phyloP scores from a whole-genome alignment of 2,113 vertebrate species.

The Brienomyrus brachyistius region DNA sequence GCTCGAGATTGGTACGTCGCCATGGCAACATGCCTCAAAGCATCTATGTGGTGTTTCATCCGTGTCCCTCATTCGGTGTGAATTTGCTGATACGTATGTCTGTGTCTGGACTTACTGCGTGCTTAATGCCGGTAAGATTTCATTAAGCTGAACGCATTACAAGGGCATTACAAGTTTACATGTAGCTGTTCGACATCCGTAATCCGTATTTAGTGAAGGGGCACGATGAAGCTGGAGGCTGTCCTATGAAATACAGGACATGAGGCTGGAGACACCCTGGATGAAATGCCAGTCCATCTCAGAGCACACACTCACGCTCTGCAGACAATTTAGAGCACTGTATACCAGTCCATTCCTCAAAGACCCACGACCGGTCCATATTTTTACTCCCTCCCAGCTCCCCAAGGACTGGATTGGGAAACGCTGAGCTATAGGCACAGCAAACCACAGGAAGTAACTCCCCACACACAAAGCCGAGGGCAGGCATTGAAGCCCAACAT shows the following conservation, averaged over 20 bases:
- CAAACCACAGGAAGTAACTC: background rate
- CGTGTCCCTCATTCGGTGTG: background rate
- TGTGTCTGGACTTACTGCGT: background rate
- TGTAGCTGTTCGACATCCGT: background rate
- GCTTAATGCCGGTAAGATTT: background rate
- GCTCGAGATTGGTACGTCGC: constrained; percentile 69
- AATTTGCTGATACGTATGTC: background rate
- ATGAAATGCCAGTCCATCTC: background rate
- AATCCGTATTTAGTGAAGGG: background rate
- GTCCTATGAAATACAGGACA: background rate
- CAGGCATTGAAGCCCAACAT: background rate
- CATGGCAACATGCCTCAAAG: background rate
- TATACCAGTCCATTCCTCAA: background rate
- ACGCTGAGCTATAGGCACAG: background rate
- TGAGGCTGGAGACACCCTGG: background rate
- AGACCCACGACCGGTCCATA: background rate
- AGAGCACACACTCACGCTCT: background rate
- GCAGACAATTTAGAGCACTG: background rate
- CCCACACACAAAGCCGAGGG: background rate
- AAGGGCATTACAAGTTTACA: background rate
- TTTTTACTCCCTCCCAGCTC: background rate
- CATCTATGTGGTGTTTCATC: background rate
- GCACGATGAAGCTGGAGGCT: background rate
- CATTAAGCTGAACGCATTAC: background rate
- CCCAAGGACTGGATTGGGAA: background rate